Conservation (phyloP, 2,797 vertebrate genomes). For the Sylvia borin region DNA sequence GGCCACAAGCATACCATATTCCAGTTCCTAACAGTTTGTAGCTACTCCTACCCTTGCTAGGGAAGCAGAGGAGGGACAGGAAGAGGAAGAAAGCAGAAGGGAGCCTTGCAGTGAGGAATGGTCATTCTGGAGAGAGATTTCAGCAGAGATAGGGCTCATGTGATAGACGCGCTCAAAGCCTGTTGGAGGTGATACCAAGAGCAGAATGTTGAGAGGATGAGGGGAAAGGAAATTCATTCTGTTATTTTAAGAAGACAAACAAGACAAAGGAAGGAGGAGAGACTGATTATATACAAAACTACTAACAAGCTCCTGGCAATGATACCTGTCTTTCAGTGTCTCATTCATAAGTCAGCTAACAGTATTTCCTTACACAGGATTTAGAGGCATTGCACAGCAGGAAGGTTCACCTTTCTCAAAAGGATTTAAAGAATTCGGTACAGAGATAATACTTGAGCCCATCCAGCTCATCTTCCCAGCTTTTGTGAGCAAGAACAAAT, state of each 20-base stretch:
- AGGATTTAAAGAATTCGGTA: background rate
- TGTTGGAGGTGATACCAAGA: conserved; percentile 86
- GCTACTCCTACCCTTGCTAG: conserved; percentile 87
- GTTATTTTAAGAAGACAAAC: conserved; percentile 76
- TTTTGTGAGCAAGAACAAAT: conserved; percentile 14
- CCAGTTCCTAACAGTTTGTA: conserved; percentile 53
- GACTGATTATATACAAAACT: conserved; percentile 58
- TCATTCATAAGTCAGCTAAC: background rate
- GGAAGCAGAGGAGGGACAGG: conserved; percentile 85
- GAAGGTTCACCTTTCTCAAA: background rate
- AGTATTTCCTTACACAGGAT: background rate
- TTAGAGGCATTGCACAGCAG: background rate
- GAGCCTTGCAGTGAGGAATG: conserved; percentile 76
- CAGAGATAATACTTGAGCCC: background rate
- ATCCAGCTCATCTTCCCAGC: background rate
- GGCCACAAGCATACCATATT: conserved; percentile 20
- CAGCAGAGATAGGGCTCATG: conserved; percentile 84
- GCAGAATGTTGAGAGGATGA: conserved; percentile 81
- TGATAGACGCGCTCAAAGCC: conserved; percentile 89
- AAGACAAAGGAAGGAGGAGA: conserved; percentile 68
- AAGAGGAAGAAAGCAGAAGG: conserved; percentile 79
- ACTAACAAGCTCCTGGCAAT: conserved; percentile 29
- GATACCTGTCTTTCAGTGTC: background rate
- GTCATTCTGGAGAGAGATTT: conserved; percentile 86
- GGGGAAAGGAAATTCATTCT: conserved; percentile 83